Percentiles rank a stretch among this genome's conserved stretches.
These are phyloP conservation scores for Sebastes nivosus DNA, from an alignment of 2,797 vertebrate genomes.

Conservation along the genomic window DNA sequence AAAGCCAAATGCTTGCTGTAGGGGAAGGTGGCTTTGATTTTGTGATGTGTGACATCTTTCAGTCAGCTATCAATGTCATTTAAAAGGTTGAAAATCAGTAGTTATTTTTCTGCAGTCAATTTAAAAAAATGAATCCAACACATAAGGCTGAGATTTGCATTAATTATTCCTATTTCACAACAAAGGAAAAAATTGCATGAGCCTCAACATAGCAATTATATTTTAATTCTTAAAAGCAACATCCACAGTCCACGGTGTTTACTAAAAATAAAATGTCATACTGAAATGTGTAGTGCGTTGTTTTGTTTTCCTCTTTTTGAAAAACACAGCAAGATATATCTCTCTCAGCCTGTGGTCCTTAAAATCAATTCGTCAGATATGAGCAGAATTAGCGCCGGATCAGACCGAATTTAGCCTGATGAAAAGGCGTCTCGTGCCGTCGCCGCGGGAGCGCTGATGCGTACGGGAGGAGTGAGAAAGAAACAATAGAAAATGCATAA, in stretches of 20 bases:
- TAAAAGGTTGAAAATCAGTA: not conserved
- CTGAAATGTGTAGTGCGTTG: conserved; percentile 2
- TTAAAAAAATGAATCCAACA: not conserved
- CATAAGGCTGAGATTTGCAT: not conserved
- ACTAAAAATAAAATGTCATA: not conserved
- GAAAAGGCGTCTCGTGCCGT: conserved; percentile 66
- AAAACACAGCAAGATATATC: conserved; percentile 39
- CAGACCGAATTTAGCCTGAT: conserved; percentile 71
- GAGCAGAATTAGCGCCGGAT: conserved; percentile 70
- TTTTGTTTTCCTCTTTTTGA: conserved; percentile 14
- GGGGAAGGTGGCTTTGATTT: conserved; percentile 35
- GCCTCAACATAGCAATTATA: not conserved
- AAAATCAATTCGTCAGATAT: conserved; percentile 70
- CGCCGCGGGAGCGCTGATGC: conserved; percentile 57
- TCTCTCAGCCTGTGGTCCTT: conserved; percentile 61
- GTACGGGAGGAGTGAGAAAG: conserved; percentile 39
- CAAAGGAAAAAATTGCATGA: not conserved
- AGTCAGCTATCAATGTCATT: conserved; percentile 17
- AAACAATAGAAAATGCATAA: conserved; percentile 77
- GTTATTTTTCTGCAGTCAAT: not conserved
- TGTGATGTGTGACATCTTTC: conserved; percentile 11
- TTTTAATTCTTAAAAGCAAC: not conserved
- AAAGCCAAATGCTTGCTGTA: conserved; percentile 23
- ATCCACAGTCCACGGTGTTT: not conserved
- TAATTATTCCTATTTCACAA: not conserved